Percentiles rank a stretch among this genome's conserved stretches.
These are phyloP conservation scores for Calameuta filiformis DNA, from an alignment of 2,888 invertebrate species.

Conservation along the genomic window DNA sequence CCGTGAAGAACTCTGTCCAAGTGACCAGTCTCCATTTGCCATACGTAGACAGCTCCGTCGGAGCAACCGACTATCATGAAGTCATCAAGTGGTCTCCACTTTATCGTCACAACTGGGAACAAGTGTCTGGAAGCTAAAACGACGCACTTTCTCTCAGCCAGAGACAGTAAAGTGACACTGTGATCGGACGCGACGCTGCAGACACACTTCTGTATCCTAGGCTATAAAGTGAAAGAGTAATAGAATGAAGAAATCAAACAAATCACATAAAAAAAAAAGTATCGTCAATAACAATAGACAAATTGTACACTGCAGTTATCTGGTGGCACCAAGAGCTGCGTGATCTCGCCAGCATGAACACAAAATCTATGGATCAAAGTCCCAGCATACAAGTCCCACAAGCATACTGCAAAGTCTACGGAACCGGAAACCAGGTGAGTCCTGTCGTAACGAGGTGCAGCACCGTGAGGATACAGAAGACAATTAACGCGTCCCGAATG, in stretches of 20 bases:
- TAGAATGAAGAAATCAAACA: too few species aligned
- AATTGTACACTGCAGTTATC: constrained; percentile 81
- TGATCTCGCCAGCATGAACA: constrained; percentile 97
- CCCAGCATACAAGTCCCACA: constrained; percentile 95
- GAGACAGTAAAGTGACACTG: constrained; percentile 92
- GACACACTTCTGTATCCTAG: constrained; percentile 91
- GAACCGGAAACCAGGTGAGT: constrained; percentile 94
- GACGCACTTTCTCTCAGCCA: constrained; percentile 93
- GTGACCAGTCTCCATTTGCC: constrained; percentile 99
- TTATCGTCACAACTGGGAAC: constrained; percentile 94
- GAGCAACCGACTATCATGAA: constrained; percentile 97
- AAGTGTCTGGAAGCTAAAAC: constrained; percentile 94
- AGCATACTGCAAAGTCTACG: constrained; percentile 95
- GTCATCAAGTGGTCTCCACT: constrained; percentile 97
- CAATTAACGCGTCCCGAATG: constrained; percentile 96
- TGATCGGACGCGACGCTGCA: constrained; percentile 98
- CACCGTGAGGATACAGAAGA: constrained; percentile 92
- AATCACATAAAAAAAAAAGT: too few species aligned
- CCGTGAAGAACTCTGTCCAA: constrained; percentile 95
- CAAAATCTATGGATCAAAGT: constrained; percentile 93
- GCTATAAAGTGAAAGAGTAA: constrained; percentile 68
- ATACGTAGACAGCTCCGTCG: constrained; percentile 98
- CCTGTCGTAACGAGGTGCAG: constrained; percentile 88
- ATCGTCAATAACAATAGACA: neutral
- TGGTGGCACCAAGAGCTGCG: constrained; percentile 94